Evolutionary conservation across 2,113 vertebrate genomes (phyloP), one percentile per base, ranked within the genome.

Genomic region (Zingel zingel): DNA sequence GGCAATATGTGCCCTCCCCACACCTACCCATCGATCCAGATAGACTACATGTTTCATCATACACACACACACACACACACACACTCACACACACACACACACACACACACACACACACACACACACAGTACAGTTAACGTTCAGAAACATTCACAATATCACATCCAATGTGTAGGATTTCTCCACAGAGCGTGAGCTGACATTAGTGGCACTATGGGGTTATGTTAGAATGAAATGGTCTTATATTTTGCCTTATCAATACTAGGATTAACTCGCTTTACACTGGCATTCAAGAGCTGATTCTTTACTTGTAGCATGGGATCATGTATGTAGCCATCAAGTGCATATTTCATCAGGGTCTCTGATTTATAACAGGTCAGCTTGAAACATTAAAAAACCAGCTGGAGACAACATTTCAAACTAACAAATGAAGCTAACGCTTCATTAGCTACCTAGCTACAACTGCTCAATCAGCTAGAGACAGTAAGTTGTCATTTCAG

Each of bases 1-100:
- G 86, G 87, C 83, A 86, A 89, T 27, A 58, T 43, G 82, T 77
- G 62, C 85, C 74, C 68, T 78, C 66, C 63, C 61, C 54, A 79
- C 83, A 79, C 79, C 75, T 72, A 57, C 64, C 47, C 85, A 81
- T 30, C 59, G 62, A 84, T 80, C 76, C 74, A 83, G 67, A 92
- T 83, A 11, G 39, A 43, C 39, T 43, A 30, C 57, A 66, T 74
- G 70, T 81, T 80, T 82, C 68, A 88, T 82, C 58, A 73, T 33
- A 23, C 75, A 76, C 14, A 43, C 50, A 45, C 64, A 23, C 51
- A 70, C 61, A 45, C 18, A 10, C 57, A 21, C 11, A 66, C 39
- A 73, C 33, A 3, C n/a, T 73, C 19, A 43, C 39, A 43, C 50
- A 45, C 64, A 23, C 47, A 70, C 61, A 43, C 16, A 9, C 57